A percentile compares a stretch with the other conserved stretches of the same genome.
These are phyloP conservation scores for Drosophila ironensis DNA, from an alignment of 1,140 invertebrate species.

Conservation along the genomic window DNA sequence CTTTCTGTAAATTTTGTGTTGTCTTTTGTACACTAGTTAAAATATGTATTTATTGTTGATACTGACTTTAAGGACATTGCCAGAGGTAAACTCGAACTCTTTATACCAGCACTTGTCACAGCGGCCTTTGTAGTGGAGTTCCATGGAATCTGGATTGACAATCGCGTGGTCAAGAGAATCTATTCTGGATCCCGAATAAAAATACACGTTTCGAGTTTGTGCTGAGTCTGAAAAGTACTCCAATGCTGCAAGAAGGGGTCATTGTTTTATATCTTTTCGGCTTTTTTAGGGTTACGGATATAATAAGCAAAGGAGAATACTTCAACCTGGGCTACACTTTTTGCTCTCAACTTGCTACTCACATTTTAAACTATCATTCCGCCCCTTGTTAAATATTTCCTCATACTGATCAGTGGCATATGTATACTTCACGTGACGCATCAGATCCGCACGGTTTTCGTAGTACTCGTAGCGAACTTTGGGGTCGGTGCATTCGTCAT, in stretches of 20 bases:
- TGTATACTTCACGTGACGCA: conserved; percentile 85
- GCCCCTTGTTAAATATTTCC: conserved; percentile 88
- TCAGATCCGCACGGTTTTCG: conserved; percentile 87
- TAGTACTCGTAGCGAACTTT: conserved; percentile 87
- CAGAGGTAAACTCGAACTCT: conserved; percentile 56
- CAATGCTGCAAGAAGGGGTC: conserved; percentile 46
- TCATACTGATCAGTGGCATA: conserved; percentile 83
- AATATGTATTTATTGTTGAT: background rate
- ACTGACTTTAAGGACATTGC: conserved; percentile 34
- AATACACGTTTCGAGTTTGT: conserved; percentile 83
- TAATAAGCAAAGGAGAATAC: too few species aligned
- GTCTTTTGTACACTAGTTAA: background rate
- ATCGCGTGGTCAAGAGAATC: conserved; percentile 60
- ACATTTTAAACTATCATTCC: conserved; percentile 88
- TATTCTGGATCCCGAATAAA: conserved; percentile 83
- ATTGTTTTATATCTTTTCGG: background rate
- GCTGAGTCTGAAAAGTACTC: conserved; percentile 40
- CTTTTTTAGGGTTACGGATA: too few species aligned
- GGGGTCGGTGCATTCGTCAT: conserved; percentile 86
- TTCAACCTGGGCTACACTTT: too few species aligned
- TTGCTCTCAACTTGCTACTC: conserved; percentile 9
- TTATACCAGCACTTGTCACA: conserved; percentile 60
- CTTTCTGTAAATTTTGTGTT: conserved; percentile 36
- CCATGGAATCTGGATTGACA: conserved; percentile 22
- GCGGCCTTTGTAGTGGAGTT: conserved; percentile 52